Evolutionary conservation across 2,113 vertebrate genomes (phyloP).

Genomic region (Gasterosteus nipponicus): DNA sequence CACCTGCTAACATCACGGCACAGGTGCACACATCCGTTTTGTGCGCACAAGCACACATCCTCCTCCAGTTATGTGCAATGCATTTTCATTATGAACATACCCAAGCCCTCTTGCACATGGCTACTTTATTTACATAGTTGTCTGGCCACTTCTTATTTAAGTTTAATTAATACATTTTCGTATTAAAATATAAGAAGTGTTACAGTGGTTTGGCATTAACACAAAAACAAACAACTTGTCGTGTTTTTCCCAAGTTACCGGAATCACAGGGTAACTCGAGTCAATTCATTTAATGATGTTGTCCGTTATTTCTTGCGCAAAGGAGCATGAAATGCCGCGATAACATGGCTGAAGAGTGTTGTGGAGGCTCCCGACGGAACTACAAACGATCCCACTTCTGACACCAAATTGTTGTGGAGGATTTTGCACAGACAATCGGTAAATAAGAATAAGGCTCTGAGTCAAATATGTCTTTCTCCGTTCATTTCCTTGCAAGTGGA

Average conservation of each 20-base stretch:
- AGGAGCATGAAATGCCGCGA: not conserved
- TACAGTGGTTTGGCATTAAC: not conserved
- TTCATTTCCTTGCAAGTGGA: no score
- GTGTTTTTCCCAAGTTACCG: not conserved
- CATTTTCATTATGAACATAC: not conserved
- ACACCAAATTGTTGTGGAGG: no score
- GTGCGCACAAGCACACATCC: constrained; percentile 8
- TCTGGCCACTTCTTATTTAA: not conserved
- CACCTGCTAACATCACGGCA: constrained; percentile 59
- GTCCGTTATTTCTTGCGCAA: not conserved
- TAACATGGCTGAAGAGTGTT: not conserved
- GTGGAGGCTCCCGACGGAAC: no score
- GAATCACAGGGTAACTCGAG: not conserved
- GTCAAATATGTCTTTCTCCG: no score
- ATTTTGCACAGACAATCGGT: no score
- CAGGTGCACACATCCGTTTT: constrained; percentile 52
- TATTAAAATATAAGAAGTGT: not conserved
- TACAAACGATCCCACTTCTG: no score
- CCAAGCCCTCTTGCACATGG: not conserved
- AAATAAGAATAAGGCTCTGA: no score
- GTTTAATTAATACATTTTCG: not conserved
- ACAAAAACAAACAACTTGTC: not conserved
- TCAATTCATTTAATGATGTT: not conserved
- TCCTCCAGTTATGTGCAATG: not conserved
- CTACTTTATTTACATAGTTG: not conserved